Evolutionary conservation across 1,140 invertebrate genomes (phyloP).

Genomic region (Drosophila oshimai): DNA sequence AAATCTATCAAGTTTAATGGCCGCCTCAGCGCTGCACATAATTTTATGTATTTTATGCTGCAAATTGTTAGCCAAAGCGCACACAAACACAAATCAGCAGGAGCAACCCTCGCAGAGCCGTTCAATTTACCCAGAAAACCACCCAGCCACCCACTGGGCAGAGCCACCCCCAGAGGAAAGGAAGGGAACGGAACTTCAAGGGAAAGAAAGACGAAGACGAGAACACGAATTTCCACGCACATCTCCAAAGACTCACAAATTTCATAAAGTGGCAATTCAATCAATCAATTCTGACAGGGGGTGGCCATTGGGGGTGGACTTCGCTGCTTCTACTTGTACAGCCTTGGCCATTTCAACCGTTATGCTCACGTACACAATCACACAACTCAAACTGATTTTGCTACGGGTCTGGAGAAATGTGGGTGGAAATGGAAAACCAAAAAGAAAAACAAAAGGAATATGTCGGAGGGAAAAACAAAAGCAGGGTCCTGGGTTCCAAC

Average conservation of each 20-base stretch:
- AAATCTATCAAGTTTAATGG: constrained; percentile 83
- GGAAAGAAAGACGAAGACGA: constrained; percentile 12
- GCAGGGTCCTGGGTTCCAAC: background rate
- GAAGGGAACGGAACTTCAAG: background rate
- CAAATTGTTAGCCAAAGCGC: constrained; percentile 69
- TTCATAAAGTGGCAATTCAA: constrained; percentile 83
- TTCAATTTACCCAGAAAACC: background rate
- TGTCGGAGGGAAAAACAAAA: constrained; percentile 11
- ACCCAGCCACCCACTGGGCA: constrained; percentile 6
- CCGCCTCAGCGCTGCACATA: constrained; percentile 80
- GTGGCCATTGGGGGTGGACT: constrained; percentile 28
- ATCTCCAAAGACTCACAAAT: constrained; percentile 83
- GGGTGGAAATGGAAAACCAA: background rate
- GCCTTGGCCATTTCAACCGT: constrained; percentile 59
- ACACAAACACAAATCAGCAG: constrained; percentile 69
- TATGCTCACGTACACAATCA: constrained; percentile 82
- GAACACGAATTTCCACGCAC: constrained; percentile 75
- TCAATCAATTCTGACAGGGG: constrained; percentile 82
- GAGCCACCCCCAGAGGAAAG: constrained; percentile 18
- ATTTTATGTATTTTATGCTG: constrained; percentile 82
- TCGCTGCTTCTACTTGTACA: too few relatives aligned
- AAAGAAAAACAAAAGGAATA: background rate
- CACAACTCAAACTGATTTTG: constrained; percentile 72
- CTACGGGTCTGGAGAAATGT: constrained; percentile 8
- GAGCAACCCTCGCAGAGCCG: constrained; percentile 51